phyloP scores from a whole-genome alignment of 2,113 vertebrate species.

The Prionailurus bengalensis region DNA sequence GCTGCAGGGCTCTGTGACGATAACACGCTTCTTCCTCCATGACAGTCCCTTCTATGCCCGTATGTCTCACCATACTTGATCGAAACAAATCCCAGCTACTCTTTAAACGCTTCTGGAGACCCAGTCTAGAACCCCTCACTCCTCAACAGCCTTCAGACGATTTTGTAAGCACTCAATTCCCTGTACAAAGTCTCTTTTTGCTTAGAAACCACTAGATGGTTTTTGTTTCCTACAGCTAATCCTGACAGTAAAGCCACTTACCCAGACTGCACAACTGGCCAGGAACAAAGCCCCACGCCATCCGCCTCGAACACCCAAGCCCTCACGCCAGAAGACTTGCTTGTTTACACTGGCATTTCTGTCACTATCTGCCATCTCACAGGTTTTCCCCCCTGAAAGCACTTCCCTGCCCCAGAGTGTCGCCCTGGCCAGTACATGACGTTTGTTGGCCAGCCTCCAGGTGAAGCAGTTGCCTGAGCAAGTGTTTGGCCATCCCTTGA shows the following conservation, averaged over 20 bases:
- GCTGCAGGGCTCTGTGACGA: neutral
- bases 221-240: neutral
- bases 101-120: neutral
- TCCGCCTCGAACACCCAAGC: neutral
- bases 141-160: neutral
- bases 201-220: neutral
- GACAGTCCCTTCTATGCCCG: rapidly evolving
- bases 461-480: neutral
- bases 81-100: neutral
- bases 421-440: neutral
- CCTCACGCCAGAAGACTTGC: neutral
- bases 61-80: neutral
- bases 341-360: neutral
- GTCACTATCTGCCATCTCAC: neutral
- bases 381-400: neutral
- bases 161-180: neutral
- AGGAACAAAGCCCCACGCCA: neutral
- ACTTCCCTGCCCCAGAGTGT: neutral
- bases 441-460: neutral
- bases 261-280: neutral
- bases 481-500: neutral
- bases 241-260: neutral
- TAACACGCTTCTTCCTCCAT: neutral
- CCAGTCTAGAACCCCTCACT: rapidly evolving
- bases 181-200: neutral